Conservation (phyloP, 2,113 vertebrate genomes). For the Antigone vipio region DNA sequence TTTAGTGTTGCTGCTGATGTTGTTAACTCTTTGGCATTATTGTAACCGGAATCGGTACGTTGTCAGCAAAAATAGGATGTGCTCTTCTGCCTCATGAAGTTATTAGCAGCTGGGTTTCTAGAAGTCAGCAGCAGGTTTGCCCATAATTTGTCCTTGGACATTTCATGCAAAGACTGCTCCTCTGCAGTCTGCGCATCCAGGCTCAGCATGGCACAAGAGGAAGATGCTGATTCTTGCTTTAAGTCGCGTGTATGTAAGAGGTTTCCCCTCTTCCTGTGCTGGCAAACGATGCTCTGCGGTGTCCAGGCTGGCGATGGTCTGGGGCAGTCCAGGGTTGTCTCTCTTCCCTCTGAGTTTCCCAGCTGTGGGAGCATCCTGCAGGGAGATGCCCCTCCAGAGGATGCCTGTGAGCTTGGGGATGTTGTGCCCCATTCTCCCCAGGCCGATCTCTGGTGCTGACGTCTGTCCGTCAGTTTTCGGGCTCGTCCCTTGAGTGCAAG, state of each 20-base stretch:
- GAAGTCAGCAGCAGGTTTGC: not conserved
- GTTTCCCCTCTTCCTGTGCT: not conserved
- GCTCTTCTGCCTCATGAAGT: not conserved
- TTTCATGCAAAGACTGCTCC: not conserved
- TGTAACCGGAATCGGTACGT: not conserved
- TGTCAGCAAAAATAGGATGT: not conserved
- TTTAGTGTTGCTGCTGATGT: not conserved
- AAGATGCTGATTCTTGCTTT: not conserved
- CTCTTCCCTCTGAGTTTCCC: not conserved
- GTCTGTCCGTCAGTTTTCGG: not conserved
- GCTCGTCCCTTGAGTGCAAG: not conserved
- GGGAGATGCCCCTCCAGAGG: not conserved
- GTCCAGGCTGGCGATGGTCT: not conserved
- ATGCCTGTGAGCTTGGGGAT: not conserved
- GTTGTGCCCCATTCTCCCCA: not conserved
- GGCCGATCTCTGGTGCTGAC: not conserved
- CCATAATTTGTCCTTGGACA: not conserved
- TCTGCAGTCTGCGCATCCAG: not conserved
- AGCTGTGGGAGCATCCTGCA: not conserved
- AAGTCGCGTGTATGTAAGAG: rapidly evolving
- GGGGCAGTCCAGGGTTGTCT: not conserved
- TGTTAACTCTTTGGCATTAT: constrained; percentile 1
- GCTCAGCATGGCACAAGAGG: not conserved
- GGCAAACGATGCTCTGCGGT: not conserved
- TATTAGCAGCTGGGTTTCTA: not conserved